A percentile compares a stretch with the other conserved stretches of the same genome.
Evolutionary conservation across 2,113 vertebrate genomes (phyloP).

Genomic region (Gobius niger): DNA sequence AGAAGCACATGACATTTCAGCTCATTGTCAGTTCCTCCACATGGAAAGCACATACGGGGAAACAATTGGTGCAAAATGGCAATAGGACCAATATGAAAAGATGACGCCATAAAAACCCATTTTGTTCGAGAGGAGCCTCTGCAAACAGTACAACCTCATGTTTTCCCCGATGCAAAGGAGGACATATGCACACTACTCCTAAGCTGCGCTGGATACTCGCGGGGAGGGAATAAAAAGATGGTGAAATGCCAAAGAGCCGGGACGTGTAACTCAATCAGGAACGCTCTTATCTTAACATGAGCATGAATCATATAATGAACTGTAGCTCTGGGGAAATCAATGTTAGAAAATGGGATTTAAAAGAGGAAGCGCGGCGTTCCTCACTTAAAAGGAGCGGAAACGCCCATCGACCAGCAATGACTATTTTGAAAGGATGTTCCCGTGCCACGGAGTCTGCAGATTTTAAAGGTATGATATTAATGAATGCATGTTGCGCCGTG

Average conservation of each 20-base stretch:
- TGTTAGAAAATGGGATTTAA: slow-evolving; percentile 47
- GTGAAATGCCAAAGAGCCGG: slow-evolving; percentile 15
- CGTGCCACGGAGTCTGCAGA: neutral
- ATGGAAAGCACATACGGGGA: too few species aligned
- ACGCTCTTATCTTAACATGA: slow-evolving; percentile 45
- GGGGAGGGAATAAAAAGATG: neutral
- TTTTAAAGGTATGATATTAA: neutral
- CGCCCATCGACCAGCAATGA: neutral
- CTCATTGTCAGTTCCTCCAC: slow-evolving; percentile 4
- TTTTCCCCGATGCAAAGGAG: too few species aligned
- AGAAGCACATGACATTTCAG: slow-evolving; percentile 5
- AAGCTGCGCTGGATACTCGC: too few species aligned
- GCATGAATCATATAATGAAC: slow-evolving; percentile 63
- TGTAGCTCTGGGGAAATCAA: slow-evolving; percentile 68
- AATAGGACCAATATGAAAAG: too few species aligned
- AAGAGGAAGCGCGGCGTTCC: slow-evolving; percentile 9
- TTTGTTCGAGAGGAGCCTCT: too few species aligned
- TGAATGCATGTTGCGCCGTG: neutral
- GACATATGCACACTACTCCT: too few species aligned
- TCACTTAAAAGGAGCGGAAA: neutral
- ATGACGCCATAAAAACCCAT: too few species aligned
- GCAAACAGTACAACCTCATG: too few species aligned
- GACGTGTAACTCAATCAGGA: slow-evolving; percentile 34
- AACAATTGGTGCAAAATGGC: too few species aligned
- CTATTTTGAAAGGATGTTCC: neutral